Evolutionary conservation across 2,888 invertebrate species (phyloP).

Genomic region (Hyposoter didymator): DNA sequence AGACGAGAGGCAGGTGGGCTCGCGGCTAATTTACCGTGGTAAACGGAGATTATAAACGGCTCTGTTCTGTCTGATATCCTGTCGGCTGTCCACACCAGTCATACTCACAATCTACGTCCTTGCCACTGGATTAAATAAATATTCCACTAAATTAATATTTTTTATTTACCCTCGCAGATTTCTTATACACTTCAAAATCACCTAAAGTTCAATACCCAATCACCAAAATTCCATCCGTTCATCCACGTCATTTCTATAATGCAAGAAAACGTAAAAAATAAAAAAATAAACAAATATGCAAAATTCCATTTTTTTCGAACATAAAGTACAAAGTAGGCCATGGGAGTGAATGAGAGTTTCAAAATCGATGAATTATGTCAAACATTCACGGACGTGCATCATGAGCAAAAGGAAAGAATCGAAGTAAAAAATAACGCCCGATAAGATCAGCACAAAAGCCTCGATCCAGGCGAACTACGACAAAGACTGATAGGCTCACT

Average conservation of each 20-base stretch:
- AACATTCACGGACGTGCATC: neutral
- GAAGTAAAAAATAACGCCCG: neutral
- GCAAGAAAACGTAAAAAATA: neutral
- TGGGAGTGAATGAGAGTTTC: neutral
- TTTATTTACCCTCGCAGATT: neutral
- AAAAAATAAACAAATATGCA: neutral
- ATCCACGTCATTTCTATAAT: neutral
- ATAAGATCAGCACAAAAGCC: neutral
- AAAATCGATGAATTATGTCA: neutral
- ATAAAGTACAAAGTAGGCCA: neutral
- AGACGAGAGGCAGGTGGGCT: constrained; percentile 45
- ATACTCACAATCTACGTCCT: neutral
- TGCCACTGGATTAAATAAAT: neutral
- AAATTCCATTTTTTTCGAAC: neutral
- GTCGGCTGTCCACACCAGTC: constrained; percentile 28
- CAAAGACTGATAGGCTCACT: neutral
- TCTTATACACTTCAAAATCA: no score
- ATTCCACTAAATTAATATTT: neutral
- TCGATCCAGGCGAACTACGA: neutral
- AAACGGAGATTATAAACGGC: constrained; percentile 66
- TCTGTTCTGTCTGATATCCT: constrained; percentile 60
- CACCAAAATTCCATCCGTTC: neutral
- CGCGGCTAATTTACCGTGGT: constrained; percentile 66
- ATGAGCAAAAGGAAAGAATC: neutral
- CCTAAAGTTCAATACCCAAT: no score